A percentile compares a stretch with the other conserved stretches of the same genome.
Evolutionary conservation across 2,797 vertebrate genomes (phyloP).

Genomic region (Gobionotothen gibberifrons): DNA sequence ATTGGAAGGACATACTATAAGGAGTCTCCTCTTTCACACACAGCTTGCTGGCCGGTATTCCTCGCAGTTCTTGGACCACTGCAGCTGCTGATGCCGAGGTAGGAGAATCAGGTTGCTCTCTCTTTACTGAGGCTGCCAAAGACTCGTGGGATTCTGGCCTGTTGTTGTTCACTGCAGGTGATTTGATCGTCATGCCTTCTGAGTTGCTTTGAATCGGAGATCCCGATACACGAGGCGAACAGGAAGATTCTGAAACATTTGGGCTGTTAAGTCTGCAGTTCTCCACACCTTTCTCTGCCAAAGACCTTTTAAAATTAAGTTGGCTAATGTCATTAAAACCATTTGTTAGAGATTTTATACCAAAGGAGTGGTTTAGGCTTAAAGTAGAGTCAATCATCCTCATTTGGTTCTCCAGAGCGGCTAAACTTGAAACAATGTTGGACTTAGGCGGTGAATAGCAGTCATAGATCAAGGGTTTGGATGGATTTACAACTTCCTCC

Average conservation of each 20-base stretch:
- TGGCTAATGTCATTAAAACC: conserved; percentile 87
- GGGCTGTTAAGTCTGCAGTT: conserved; percentile 86
- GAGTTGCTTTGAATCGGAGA: conserved; percentile 86
- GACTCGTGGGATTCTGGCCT: conserved; percentile 85
- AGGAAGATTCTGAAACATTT: conserved; percentile 87
- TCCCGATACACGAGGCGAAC: conserved; percentile 82
- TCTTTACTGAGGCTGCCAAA: conserved; percentile 87
- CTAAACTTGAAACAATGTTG: conserved; percentile 87
- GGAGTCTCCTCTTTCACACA: conserved; percentile 91
- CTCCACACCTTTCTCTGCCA: conserved; percentile 84
- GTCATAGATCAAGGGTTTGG: conserved; percentile 81
- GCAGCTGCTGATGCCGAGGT: conserved; percentile 82
- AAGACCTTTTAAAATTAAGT: conserved; percentile 84
- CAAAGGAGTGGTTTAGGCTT: conserved; percentile 83
- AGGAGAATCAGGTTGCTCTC: conserved; percentile 89
- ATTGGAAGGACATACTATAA: conserved; percentile 89
- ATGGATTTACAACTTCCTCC: conserved; percentile 77
- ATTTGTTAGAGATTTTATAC: conserved; percentile 85
- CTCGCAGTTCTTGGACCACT: conserved; percentile 88
- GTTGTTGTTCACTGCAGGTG: conserved; percentile 78
- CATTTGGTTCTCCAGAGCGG: conserved; percentile 93
- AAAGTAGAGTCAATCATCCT: conserved; percentile 90
- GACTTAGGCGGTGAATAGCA: conserved; percentile 85
- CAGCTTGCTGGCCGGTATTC: conserved; percentile 81
- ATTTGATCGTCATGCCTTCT: conserved; percentile 86